Base-by-base conservation (phyloP, 2,797 vertebrate species). In the Scolopax rusticola region DNA sequence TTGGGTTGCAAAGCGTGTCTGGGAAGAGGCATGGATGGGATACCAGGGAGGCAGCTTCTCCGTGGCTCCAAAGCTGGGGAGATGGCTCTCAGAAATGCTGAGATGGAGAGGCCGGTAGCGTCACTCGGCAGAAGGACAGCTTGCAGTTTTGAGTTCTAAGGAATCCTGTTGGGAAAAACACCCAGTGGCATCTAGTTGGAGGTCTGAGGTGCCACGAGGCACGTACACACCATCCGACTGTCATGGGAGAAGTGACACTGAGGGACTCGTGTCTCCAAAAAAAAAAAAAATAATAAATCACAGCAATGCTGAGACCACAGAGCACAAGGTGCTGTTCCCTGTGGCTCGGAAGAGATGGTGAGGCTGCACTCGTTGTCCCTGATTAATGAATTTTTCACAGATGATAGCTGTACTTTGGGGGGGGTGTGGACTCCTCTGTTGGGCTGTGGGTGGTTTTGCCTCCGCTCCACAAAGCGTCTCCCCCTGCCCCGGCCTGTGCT, bases 391-490 rank as follows among this genome's bases (percentile, higher is more conserved):
- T 7, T 51, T 45, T 30, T 30, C 9, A 3, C 23, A 8, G 50
- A 3, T 24, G 64, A 2, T 9, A 12, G 8, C 3, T 3, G 2
- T 0, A 2, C 13, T 1, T 68, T 25, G 1, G 16, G 28, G 51
- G 16, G 15, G 3, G 45, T 23, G 45, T 25, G 50, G 43, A 4
- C 18, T 25, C 33, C 0, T 6, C 1, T 11, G 11, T 7, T 40
- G 65, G 48, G 75, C 76, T 64, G 61, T 13, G 61, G 84, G 32
- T 30, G 64, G 85, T 54, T 65, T 88, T 32, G 74, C 80, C 87
- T 51, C 23, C 41, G 7, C 14, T 59, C 84, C 89, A 38, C 71
- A 74, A 38, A 93, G 90, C 77, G 38, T 87, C 84, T 69, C n/a
- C 41, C 45, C 32, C 16, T 2, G 23, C 43, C 61, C 60, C 21